A percentile compares a stretch with the other conserved stretches of the same genome.
These are phyloP conservation scores for Chiroxiphia lanceolata DNA, from an alignment of 2,797 vertebrate genomes.

Conservation along the genomic window DNA sequence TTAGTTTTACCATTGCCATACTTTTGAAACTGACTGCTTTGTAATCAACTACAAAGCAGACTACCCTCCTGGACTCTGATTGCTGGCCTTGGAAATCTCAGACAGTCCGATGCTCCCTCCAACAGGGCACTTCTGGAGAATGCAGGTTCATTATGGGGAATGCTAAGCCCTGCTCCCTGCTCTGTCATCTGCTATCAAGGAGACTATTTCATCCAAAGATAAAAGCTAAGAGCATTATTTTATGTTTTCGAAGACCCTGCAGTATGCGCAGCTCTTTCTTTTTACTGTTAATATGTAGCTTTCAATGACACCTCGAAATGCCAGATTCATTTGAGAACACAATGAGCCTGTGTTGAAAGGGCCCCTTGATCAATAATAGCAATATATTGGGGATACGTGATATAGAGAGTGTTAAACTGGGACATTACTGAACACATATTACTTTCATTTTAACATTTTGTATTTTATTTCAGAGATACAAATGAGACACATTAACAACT, in stretches of 20 bases:
- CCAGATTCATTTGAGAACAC: background rate
- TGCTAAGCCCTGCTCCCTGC: background rate
- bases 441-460: background rate
- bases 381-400: background rate
- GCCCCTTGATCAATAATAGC: background rate
- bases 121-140: conserved; percentile 42
- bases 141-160: conserved; percentile 22
- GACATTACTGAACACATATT: background rate
- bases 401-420: background rate
- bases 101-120: background rate
- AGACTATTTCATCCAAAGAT: conserved; percentile 56
- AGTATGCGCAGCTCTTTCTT: background rate
- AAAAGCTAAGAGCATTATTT: conserved; percentile 53
- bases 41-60: too few relatives aligned
- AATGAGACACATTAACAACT: background rate
- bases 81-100: background rate
- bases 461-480: background rate
- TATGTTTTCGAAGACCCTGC: conserved; percentile 29
- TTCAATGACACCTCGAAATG: conserved; percentile 13
- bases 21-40: background rate
- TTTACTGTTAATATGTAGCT: background rate
- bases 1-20: background rate
- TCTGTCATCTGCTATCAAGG: conserved; percentile 51
- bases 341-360: background rate
- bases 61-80: background rate